Evolutionary conservation across 2,113 vertebrate species (phyloP).

Genomic region (Nibea coibor): DNA sequence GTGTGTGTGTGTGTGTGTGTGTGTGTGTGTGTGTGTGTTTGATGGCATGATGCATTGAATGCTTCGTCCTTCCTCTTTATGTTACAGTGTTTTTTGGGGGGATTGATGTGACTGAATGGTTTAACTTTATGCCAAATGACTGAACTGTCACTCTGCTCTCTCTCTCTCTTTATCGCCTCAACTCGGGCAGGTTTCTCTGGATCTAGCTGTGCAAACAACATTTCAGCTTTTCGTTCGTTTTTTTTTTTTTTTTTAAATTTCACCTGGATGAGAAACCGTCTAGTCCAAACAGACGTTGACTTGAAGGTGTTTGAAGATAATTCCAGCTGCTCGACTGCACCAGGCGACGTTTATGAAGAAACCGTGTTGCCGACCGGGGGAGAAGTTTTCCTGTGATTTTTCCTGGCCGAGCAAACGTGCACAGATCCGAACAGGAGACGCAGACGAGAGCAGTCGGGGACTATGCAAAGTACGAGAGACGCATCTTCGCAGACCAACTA

Average conservation of each 20-base stretch:
- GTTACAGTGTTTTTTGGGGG: conserved; percentile 41
- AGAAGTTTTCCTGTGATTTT: conserved; percentile 30
- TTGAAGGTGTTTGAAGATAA: conserved; percentile 35
- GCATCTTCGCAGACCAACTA: conserved; percentile 49
- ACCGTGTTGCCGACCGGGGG: conserved; percentile 26
- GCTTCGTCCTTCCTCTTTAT: conserved; percentile 6
- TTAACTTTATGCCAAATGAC: conserved; percentile 73
- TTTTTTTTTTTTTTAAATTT: background rate
- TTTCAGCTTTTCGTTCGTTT: conserved; percentile 40
- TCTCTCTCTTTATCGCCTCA: conserved; percentile 2
- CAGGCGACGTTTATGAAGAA: conserved; percentile 62
- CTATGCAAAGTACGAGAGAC: conserved; percentile 73
- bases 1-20: conserved; percentile 4
- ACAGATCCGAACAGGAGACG: conserved; percentile 42
- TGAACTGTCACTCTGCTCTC: conserved; percentile 58
- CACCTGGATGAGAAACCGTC: conserved; percentile 2
- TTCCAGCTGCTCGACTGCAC: conserved; percentile 39
- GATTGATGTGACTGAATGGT: conserved; percentile 64
- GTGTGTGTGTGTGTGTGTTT: conserved; percentile 37
- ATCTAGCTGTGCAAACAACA: conserved; percentile 11
- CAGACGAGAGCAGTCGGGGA: conserved; percentile 39
- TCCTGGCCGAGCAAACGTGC: conserved; percentile 1
- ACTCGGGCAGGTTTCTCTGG: background rate
- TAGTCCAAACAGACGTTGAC: conserved; percentile 5
- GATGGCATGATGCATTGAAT: conserved; percentile 4